Evolutionary conservation across 2,888 invertebrate genomes (phyloP), one percentile per base, ranked within the genome.

Genomic region (Agelastica alni): DNA sequence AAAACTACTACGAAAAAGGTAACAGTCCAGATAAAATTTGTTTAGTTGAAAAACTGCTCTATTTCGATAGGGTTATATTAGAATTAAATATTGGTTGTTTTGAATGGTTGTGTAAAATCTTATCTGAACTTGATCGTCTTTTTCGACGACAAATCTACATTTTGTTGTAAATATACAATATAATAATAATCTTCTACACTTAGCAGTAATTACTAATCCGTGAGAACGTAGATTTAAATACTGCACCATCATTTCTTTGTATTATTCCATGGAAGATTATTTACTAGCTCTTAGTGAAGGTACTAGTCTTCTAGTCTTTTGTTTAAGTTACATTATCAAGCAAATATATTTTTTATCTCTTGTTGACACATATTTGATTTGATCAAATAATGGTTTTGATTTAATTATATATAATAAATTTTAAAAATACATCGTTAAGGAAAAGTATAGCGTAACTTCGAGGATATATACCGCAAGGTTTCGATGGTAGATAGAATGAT

Each of bases 271-370:
- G n/a, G n/a, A n/a, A n/a, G n/a, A n/a, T n/a, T n/a, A n/a, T n/a
- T 30, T 10, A 34, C 34, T 31, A 31, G 32, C 32, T 39, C 14
- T 45, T 28, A 53, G 53, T 53, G 57, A 57, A 42, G 41, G 53
- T 58, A 58, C 57, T 53, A 58, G 57, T 58, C 53, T 28, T 13
- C 14, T 51, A 31, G 39, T 31, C 16, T 28, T 17, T 41, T 14
- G 20, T 22, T 39, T 39, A n/a, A n/a, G n/a, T n/a, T 39, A 18
- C 20, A 5, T 45, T 32, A 32, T 32, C 17, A 41, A n/a, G 22
- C 26, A 37, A 32, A 51, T n/a, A 28, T 48, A 20, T 12, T 45
- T 44, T 30, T 45, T 31, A 51, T 31, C 43, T 31, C 43, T n/a
- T n/a, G n/a, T n/a, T n/a, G n/a, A n/a, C n/a, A n/a, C n/a, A 43